These are phyloP conservation scores for Acanthurus lineatus DNA, from an alignment of 2,797 vertebrate genomes.

Conservation along the genomic window DNA sequence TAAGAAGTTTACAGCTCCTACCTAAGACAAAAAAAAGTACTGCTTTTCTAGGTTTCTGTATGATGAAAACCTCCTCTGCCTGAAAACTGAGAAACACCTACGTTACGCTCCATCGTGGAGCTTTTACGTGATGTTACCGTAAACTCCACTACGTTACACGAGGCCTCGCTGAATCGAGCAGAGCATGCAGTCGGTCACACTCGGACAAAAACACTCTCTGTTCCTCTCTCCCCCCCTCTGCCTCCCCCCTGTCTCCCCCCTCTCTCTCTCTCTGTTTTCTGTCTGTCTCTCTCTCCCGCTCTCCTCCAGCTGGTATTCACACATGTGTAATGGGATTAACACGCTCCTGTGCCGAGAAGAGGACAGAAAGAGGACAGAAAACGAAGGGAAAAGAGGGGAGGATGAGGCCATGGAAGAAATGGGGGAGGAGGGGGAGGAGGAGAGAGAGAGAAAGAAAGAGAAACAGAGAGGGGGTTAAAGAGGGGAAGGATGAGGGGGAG, in stretches of 20 bases:
- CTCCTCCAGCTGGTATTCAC: slow-evolving; percentile 83
- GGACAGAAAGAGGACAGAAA: slow-evolving; percentile 47
- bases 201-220: slow-evolving; percentile 70
- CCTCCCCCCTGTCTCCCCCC: slow-evolving; percentile 24
- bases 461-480: slow-evolving; percentile 18
- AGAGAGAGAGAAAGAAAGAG: slow-evolving; percentile 30
- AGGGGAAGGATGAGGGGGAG: slow-evolving; percentile 38
- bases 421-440: slow-evolving; percentile 35
- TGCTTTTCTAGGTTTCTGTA: background rate
- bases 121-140: slow-evolving; percentile 18
- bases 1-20: no score
- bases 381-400: slow-evolving; percentile 56
- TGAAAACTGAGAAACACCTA: slow-evolving; percentile 19
- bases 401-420: slow-evolving; percentile 60
- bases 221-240: slow-evolving; percentile 43
- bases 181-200: slow-evolving; percentile 51
- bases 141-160: slow-evolving; percentile 23
- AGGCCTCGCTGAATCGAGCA: slow-evolving; percentile 43
- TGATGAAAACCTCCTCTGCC: slow-evolving; percentile 11
- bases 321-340: slow-evolving; percentile 86
- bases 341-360: slow-evolving; percentile 62
- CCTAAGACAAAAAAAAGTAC: background rate
- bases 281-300: slow-evolving; percentile 25
- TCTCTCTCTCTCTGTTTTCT: slow-evolving; percentile 34
- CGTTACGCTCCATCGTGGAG: slow-evolving; percentile 20